These are phyloP conservation scores for Sebastes kiyomatsui DNA, from an alignment of 2,797 vertebrate species.

Conservation along the genomic window DNA sequence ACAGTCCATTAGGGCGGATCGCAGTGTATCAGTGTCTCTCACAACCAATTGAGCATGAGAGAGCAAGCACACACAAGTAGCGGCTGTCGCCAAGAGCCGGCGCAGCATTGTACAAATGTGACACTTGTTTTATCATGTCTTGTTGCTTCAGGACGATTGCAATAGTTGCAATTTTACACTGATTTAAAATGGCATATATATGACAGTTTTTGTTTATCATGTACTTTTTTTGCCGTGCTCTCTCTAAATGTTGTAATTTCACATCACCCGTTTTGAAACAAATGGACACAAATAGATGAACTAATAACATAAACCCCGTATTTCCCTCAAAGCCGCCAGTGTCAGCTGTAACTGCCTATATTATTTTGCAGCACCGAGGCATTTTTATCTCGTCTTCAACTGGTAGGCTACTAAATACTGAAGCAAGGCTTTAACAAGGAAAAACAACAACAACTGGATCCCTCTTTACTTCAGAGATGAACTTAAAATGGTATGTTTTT, in stretches of 20 bases:
- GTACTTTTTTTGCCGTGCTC: neutral
- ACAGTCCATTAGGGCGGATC: conserved; percentile 64
- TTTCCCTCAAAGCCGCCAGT: neutral
- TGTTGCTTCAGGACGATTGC: conserved; percentile 10
- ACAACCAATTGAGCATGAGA: conserved; percentile 67
- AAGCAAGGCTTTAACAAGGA: neutral
- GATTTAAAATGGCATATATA: conserved; percentile 2
- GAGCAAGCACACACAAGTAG: conserved; percentile 47
- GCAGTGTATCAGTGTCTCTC: conserved; percentile 63
- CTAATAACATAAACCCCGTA: neutral
- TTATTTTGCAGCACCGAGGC: neutral
- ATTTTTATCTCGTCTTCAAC: neutral
- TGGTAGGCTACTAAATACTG: neutral
- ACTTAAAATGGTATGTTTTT: neutral
- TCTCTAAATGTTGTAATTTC: neutral
- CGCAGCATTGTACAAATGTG: conserved; percentile 34
- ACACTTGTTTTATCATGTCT: conserved; percentile 41
- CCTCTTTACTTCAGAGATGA: neutral
- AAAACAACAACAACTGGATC: neutral
- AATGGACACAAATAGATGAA: neutral
- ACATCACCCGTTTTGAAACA: neutral
- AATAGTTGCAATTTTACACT: conserved; percentile 15
- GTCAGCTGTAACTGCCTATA: neutral
- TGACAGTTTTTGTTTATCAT: neutral
- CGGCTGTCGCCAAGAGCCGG: conserved; percentile 10